Percentiles rank a stretch among this genome's conserved stretches.
These are phyloP conservation scores for Ctena decussata DNA, from an alignment of 2,888 invertebrate genomes.

Conservation along the genomic window DNA sequence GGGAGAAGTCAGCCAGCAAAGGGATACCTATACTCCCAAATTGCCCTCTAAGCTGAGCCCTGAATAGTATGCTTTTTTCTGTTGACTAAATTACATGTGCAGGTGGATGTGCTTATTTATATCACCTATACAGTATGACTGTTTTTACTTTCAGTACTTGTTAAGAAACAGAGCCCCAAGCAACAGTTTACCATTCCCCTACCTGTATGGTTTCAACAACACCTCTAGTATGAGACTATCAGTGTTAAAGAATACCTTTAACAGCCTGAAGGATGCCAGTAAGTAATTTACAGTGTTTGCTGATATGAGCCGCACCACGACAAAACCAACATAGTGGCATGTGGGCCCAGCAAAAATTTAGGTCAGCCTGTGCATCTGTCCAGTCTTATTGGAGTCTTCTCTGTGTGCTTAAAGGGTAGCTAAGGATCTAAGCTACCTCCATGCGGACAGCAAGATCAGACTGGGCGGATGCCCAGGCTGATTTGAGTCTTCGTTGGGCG, in stretches of 20 bases:
- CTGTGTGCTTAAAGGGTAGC: neutral
- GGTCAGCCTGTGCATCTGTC: neutral
- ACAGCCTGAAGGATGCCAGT: slow-evolving; percentile 82
- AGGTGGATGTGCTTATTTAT: too few species aligned
- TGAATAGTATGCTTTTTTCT: too few species aligned
- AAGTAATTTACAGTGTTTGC: slow-evolving; percentile 5
- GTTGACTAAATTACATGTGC: too few species aligned
- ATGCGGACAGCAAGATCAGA: too few species aligned
- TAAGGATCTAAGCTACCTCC: too few species aligned
- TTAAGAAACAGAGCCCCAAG: slow-evolving; percentile 84
- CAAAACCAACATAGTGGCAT: neutral
- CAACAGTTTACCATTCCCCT: slow-evolving; percentile 80
- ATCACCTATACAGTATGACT: too few species aligned
- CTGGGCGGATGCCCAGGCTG: too few species aligned
- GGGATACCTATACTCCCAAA: too few species aligned
- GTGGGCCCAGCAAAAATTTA: neutral
- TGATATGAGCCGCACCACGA: neutral
- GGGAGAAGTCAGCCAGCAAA: too few species aligned
- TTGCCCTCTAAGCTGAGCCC: too few species aligned
- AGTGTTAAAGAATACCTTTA: slow-evolving; percentile 80
- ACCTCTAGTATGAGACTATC: slow-evolving; percentile 82
- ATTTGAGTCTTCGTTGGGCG: too few species aligned
- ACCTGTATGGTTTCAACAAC: slow-evolving; percentile 85
- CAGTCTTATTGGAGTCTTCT: neutral
- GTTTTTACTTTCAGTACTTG: slow-evolving; percentile 83